phyloP scores from a whole-genome alignment of 2,797 vertebrate genomes.

The Merluccius polli region DNA sequence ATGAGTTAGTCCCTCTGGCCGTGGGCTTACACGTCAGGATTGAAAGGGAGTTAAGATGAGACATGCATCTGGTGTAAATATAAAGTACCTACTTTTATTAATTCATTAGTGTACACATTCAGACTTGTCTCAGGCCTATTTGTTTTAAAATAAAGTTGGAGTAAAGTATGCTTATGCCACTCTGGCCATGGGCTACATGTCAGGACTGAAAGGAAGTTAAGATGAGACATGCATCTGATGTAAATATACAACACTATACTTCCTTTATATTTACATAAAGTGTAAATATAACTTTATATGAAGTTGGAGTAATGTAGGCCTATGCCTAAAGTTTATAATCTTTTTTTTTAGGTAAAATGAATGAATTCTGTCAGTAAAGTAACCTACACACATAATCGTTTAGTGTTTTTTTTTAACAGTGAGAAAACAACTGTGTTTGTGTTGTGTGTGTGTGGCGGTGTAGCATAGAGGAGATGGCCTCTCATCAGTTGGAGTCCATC shows the following conservation, averaged over 20 bases:
- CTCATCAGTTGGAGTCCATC: slow-evolving; percentile 12
- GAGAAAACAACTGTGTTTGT: not conserved
- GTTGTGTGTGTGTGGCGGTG: slow-evolving; percentile 26
- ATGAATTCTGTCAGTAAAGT: not conserved
- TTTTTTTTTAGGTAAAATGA: not conserved
- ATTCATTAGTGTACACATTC: not conserved
- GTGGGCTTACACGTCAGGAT: not conserved
- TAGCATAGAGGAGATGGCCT: slow-evolving; percentile 28
- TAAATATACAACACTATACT: too few relatives aligned
- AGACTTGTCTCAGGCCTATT: not conserved
- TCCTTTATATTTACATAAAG: too few relatives aligned
- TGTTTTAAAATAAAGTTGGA: not conserved
- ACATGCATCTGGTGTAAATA: too few relatives aligned
- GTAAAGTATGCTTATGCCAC: too few relatives aligned
- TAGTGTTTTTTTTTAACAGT: not conserved
- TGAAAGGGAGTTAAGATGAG: too few relatives aligned
- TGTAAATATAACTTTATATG: too few relatives aligned
- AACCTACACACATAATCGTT: not conserved
- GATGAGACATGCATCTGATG: too few relatives aligned
- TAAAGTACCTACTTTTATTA: not conserved
- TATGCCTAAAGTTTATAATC: not conserved
- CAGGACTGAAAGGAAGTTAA: too few relatives aligned
- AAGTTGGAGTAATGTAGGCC: too few relatives aligned
- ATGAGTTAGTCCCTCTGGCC: not conserved
- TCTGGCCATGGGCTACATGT: not conserved